phyloP scores from a whole-genome alignment of 2,797 vertebrate genomes.

The Labeo calbasu region DNA sequence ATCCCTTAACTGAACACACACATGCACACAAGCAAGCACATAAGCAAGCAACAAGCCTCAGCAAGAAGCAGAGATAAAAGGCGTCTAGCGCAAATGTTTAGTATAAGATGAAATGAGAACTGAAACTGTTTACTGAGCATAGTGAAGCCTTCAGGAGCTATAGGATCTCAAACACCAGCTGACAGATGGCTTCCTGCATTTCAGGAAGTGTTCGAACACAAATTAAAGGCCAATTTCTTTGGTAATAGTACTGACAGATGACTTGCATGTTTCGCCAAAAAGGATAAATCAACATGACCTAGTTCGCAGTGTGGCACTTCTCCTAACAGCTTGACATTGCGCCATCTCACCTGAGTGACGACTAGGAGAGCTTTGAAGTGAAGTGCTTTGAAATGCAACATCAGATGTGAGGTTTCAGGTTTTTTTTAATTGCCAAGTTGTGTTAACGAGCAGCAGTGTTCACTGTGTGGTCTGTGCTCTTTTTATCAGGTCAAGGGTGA shows the following conservation, averaged over 20 bases:
- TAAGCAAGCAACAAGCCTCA: background rate
- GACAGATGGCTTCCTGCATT: background rate
- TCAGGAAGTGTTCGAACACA: background rate
- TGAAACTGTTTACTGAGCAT: conserved; percentile 26
- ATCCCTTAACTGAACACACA: background rate
- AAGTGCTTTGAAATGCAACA: conserved; percentile 48
- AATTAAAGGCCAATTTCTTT: conserved; percentile 10
- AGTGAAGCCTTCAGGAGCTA: background rate
- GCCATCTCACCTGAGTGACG: conserved; percentile 39
- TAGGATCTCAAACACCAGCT: conserved; percentile 12
- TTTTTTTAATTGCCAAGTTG: conserved; percentile 31
- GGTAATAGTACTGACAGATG: conserved; percentile 12
- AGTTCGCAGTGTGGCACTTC: conserved; percentile 22
- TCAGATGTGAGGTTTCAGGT: conserved; percentile 29
- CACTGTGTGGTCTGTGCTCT: conserved; percentile 7
- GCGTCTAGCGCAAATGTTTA: conserved; percentile 30
- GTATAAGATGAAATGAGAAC: conserved; percentile 14
- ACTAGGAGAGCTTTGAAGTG: conserved; percentile 52
- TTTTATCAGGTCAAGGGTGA: conserved; percentile 20
- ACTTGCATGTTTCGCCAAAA: conserved; percentile 4
- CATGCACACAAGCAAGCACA: conserved; percentile 16
- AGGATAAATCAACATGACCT: conserved; percentile 24
- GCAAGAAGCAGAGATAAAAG: conserved; percentile 17
- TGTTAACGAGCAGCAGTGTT: conserved; percentile 35
- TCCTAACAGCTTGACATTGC: conserved; percentile 22